Evolutionary conservation across 2,113 vertebrate species (phyloP).

Genomic region (Myodes glareolus): DNA sequence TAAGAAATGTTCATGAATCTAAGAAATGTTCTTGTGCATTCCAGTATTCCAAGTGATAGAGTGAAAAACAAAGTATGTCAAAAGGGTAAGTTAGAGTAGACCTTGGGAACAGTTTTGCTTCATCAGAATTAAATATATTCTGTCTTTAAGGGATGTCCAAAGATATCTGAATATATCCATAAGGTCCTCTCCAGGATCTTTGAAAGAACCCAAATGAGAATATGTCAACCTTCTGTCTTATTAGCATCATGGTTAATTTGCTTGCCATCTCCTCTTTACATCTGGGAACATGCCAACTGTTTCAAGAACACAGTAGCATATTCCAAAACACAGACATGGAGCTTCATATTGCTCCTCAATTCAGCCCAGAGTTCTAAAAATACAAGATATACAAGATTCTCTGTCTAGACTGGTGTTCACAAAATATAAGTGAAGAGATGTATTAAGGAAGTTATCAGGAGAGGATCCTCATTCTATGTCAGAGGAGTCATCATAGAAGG

Average conservation of each 20-base stretch:
- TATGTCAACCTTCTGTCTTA: too few species aligned
- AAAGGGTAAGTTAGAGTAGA: not conserved
- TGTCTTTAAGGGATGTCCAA: not conserved
- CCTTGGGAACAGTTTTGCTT: not conserved
- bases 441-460: not conserved
- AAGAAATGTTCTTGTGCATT: not conserved
- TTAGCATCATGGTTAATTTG: not conserved
- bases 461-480: not conserved
- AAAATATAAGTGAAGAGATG: not conserved
- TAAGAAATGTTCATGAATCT: not conserved
- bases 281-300: not conserved
- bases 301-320: not conserved
- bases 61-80: too few species aligned
- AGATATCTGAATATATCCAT: not conserved
- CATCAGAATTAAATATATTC: not conserved
- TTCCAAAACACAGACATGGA: not conserved
- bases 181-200: not conserved
- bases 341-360: not conserved
- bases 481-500: not conserved
- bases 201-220: not conserved
- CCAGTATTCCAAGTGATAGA: not conserved
- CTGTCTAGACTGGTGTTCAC: not conserved
- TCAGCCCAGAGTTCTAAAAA: not conserved
- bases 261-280: not conserved
- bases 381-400: not conserved